Evolutionary conservation across 2,113 vertebrate genomes (phyloP).

Genomic region (Bujurquina vittata): DNA sequence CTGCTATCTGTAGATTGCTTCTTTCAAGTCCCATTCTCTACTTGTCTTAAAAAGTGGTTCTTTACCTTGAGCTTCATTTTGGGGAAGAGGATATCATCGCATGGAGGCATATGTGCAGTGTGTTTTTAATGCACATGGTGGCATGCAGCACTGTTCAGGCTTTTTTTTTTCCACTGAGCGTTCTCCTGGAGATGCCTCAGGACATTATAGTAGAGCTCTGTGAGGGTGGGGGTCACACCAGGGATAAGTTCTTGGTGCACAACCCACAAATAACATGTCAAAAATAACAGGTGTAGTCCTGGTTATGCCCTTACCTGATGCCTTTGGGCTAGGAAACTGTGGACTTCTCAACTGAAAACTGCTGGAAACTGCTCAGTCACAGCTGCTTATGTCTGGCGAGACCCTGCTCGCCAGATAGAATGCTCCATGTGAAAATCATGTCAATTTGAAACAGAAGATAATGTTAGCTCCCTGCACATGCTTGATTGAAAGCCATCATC

Average conservation of each 20-base stretch:
- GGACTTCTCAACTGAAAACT: not conserved
- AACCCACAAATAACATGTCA: not conserved
- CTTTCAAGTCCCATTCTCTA: not conserved
- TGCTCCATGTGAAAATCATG: too few relatives aligned
- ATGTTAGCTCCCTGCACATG: too few relatives aligned
- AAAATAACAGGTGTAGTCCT: not conserved
- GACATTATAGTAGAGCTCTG: not conserved
- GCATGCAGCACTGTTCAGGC: not conserved
- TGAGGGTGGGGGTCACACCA: accelerated
- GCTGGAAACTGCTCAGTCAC: not conserved
- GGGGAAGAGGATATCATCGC: not conserved
- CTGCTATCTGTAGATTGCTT: not conserved
- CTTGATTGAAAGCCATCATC: not conserved
- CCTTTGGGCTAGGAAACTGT: not conserved
- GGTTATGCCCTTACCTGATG: not conserved
- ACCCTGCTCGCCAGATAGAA: not conserved
- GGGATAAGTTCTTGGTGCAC: not conserved
- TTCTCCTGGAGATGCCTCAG: not conserved
- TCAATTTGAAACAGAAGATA: too few relatives aligned
- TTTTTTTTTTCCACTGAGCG: too few relatives aligned
- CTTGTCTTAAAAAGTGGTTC: too few relatives aligned
- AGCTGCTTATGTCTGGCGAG: not conserved
- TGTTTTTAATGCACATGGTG: not conserved
- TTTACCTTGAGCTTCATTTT: not conserved
- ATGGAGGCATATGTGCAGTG: not conserved